phyloP scores from a whole-genome alignment of 2,888 invertebrate genomes.

The Sarcophaga variegata region DNA sequence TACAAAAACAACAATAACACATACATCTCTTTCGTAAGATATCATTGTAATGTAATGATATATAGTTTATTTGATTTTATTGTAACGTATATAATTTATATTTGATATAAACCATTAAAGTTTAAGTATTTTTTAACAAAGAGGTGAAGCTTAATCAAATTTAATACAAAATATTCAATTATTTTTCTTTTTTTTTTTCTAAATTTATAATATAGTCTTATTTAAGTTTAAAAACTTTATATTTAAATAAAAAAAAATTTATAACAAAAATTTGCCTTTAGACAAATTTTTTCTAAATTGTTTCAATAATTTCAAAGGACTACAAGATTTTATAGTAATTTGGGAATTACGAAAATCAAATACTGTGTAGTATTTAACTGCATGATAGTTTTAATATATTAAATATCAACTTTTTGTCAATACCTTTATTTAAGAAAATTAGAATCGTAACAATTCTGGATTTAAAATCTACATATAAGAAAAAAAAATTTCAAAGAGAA shows the following conservation, averaged over 20 bases:
- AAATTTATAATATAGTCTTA: neutral
- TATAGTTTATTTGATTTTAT: constrained; percentile 23
- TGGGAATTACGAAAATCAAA: neutral
- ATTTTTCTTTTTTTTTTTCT: neutral
- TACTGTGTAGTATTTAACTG: neutral
- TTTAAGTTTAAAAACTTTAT: neutral
- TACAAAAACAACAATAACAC: constrained; percentile 30
- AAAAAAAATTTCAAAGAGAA: no score
- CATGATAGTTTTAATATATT: no score
- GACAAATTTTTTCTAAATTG: neutral
- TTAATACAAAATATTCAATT: neutral
- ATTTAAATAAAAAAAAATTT: neutral
- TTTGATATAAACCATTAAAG: constrained; percentile 40
- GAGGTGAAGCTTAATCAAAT: constrained; percentile 55
- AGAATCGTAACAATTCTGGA: no score
- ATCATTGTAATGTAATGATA: constrained; percentile 56
- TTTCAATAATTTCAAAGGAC: neutral
- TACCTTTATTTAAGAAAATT: no score
- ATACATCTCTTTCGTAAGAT: constrained; percentile 49
- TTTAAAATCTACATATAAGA: no score
- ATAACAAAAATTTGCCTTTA: neutral
- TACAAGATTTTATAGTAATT: neutral
- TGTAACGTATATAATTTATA: constrained; percentile 4
- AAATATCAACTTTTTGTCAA: no score
- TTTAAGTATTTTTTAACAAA: constrained; percentile 43